Evolutionary conservation across 2,888 invertebrate genomes (phyloP).

Genomic region (Exephanes ischioxanthus): DNA sequence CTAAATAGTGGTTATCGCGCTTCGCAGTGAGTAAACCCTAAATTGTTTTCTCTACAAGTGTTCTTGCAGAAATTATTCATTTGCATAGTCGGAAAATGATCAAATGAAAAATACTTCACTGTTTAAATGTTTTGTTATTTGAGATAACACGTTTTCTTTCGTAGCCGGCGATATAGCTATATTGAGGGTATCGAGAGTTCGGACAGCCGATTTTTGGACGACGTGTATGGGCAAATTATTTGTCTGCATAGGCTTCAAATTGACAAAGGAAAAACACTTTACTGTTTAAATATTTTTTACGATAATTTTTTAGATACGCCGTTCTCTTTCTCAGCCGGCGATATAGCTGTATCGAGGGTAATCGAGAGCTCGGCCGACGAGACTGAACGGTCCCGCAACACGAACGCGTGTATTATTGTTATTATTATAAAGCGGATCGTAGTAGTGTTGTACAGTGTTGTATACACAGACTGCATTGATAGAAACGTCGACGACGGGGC

Average conservation of each 20-base stretch:
- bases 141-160: not conserved
- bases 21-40: too few species aligned
- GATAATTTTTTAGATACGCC: not conserved
- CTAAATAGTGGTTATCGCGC: too few species aligned
- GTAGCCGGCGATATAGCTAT: not conserved
- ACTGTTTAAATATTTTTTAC: not conserved
- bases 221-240: too few species aligned
- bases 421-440: slow-evolving; percentile 30
- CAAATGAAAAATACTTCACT: not conserved
- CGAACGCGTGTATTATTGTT: slow-evolving; percentile 26
- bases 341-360: not conserved
- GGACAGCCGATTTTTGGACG: not conserved
- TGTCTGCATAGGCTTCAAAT: too few species aligned
- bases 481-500: slow-evolving; percentile 51
- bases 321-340: not conserved
- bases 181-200: slow-evolving; percentile 24
- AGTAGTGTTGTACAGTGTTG: slow-evolving; percentile 17
- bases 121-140: too few species aligned
- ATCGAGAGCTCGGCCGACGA: slow-evolving; percentile 23
- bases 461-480: slow-evolving; percentile 27
- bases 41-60: too few species aligned
- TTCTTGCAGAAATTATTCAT: too few species aligned
- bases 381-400: slow-evolving; percentile 22
- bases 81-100: too few species aligned
- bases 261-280: too few species aligned